These are phyloP conservation scores for Trisateles emortualis DNA, from an alignment of 2,888 invertebrate species.

Conservation along the genomic window DNA sequence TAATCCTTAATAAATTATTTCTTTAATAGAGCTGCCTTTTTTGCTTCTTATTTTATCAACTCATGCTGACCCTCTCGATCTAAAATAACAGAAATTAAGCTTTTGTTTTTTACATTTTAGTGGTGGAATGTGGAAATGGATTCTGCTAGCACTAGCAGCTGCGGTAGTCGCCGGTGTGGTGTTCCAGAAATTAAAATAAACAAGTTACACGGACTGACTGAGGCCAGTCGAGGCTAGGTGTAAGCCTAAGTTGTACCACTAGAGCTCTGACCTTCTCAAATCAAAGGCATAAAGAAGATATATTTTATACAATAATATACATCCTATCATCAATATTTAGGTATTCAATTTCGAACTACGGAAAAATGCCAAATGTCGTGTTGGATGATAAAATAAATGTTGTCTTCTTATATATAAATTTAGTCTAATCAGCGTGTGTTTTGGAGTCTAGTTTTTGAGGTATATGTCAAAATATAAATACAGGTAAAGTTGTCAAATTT, in stretches of 20 bases:
- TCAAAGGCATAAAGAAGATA: not conserved
- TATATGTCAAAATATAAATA: too few relatives aligned
- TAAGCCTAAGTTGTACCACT: slow-evolving; percentile 6
- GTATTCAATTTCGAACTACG: not conserved
- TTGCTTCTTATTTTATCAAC: too few relatives aligned
- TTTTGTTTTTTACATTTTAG: slow-evolving; percentile 44
- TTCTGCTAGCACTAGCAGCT: slow-evolving; percentile 62
- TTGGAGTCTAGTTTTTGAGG: too few relatives aligned
- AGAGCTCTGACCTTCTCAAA: not conserved
- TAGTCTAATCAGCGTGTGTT: too few relatives aligned
- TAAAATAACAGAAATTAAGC: not conserved
- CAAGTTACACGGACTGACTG: slow-evolving; percentile 7
- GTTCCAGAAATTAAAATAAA: slow-evolving; percentile 58
- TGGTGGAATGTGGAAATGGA: slow-evolving; percentile 62
- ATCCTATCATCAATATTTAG: not conserved
- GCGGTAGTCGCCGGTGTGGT: slow-evolving; percentile 65
- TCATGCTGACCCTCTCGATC: too few relatives aligned
- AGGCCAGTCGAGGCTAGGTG: not conserved
- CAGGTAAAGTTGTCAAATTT: too few relatives aligned
- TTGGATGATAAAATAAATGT: too few relatives aligned
- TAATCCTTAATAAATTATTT: too few relatives aligned
- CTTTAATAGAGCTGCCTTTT: too few relatives aligned
- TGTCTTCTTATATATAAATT: too few relatives aligned
- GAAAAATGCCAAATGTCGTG: too few relatives aligned
- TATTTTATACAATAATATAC: not conserved